Evolutionary conservation across 2,797 vertebrate genomes (phyloP), one percentile per base, ranked within the genome.

Genomic region (Podarcis lilfordi): DNA sequence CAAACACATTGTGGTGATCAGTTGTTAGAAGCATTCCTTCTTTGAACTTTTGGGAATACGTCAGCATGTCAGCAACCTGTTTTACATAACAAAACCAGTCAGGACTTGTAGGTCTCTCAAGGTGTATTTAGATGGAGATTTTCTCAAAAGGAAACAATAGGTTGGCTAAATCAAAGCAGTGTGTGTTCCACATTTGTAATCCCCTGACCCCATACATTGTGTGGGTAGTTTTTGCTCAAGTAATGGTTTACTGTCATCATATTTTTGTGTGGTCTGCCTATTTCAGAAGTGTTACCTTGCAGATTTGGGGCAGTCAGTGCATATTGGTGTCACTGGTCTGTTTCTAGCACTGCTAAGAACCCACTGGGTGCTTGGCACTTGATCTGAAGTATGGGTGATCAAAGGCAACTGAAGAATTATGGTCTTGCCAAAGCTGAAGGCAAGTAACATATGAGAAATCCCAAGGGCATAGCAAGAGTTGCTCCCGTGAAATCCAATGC

Each of bases 31-130:
- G 1, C 25, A 68, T 50, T 45, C 50, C 8, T 83, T 85, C 0
- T 50, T 80, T 91, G 86, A 0, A 3, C 76, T 91, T 93, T 40
- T 79, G 85, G 88, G 92, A 80, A 21, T 29, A 74, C 87, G 79
- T 77, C 27, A 0, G 0, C 8, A 91, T 90, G 85, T 77, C 32
- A 0, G 0, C 9, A 91, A 7, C 2, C 90, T 23, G 86, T 93
- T 25, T 43, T 83, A 85, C 88, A 37, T 71, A 19, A 85, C 88
- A 37, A 68, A 19, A 81, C n/a, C 32, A 37, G 59, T 81, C 32
- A 83, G 83, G 4, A 19, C 86, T 71, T 90, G 88, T 76, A 68
- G 69, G 4, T 72, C 90, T 84, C 61, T 71, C 64, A 88, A 82
- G 32, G 35, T 68, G 4, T 37, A 13, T 29, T 79, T 69, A 35